These are phyloP conservation scores for Callaeas wilsoni DNA, from an alignment of 2,113 vertebrate genomes.

Conservation along the genomic window DNA sequence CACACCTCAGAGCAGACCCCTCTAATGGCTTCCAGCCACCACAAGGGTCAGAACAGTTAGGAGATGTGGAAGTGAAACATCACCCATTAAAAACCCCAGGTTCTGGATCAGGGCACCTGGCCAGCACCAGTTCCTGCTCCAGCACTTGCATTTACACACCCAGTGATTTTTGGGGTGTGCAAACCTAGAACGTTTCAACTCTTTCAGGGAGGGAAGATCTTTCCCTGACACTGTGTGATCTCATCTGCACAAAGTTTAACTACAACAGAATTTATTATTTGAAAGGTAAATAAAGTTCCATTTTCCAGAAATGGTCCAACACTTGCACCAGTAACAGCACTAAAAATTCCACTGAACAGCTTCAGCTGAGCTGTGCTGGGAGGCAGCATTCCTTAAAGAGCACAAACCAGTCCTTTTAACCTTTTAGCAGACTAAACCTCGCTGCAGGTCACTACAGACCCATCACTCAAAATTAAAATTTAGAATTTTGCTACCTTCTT, in stretches of 20 bases:
- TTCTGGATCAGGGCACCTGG: background rate
- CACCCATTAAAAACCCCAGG: background rate
- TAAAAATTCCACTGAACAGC: background rate
- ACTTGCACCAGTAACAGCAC: background rate
- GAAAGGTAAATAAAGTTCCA: background rate
- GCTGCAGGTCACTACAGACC: background rate
- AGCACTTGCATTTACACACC: background rate
- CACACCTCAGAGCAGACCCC: background rate
- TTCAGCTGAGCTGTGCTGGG: background rate
- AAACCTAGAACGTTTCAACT: background rate
- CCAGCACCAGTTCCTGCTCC: background rate
- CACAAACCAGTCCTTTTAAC: background rate
- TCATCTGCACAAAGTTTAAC: background rate
- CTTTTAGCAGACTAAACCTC: background rate
- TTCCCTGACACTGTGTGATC: background rate
- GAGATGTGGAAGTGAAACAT: background rate
- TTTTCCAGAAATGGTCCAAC: background rate
- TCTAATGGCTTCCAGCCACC: background rate
- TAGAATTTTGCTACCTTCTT: slow-evolving; percentile 83
- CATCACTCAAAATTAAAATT: fast-evolving
- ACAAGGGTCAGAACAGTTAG: background rate
- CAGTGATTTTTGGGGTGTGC: background rate
- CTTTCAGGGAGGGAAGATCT: background rate
- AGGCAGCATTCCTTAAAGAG: background rate
- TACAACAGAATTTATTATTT: background rate